Evolutionary conservation across 92 coral and sea anemone species (phyloP).

Genomic region (Plumapathes pennacea): DNA sequence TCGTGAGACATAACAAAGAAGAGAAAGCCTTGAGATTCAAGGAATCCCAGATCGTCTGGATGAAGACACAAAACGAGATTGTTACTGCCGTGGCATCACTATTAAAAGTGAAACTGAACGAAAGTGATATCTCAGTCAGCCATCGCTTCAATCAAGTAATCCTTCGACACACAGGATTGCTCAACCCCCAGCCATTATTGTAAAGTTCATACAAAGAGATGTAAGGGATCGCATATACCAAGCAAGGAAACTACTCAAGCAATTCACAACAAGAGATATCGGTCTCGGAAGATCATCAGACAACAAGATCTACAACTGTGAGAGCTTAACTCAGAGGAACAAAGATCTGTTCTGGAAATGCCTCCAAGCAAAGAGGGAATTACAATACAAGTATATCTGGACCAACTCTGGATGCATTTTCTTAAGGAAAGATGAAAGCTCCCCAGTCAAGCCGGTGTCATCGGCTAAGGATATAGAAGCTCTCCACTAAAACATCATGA

Average conservation of each 20-base stretch:
- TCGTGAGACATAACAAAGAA: too few relatives aligned
- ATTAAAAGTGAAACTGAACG: too few relatives aligned
- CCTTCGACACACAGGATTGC: slow-evolving; percentile 6
- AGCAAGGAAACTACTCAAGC: slow-evolving; percentile 32
- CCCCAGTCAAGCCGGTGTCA: slow-evolving; percentile 16
- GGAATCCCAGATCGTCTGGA: too few relatives aligned
- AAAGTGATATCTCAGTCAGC: slow-evolving; percentile 22
- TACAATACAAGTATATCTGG: slow-evolving; percentile 29
- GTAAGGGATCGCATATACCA: slow-evolving; percentile 24
- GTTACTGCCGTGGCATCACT: too few relatives aligned
- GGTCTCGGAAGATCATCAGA: slow-evolving; percentile 16
- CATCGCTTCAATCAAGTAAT: too few relatives aligned
- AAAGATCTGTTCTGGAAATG: slow-evolving; percentile 33
- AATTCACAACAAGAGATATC: slow-evolving; percentile 21
- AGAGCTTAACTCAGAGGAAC: slow-evolving; percentile 38
- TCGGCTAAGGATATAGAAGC: slow-evolving; percentile 13
- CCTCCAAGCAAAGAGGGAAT: slow-evolving; percentile 32
- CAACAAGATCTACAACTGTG: slow-evolving; percentile 27
- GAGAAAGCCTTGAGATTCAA: too few relatives aligned
- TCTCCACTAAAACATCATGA: too few relatives aligned
- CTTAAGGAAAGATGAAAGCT: slow-evolving; percentile 24
- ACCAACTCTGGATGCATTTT: slow-evolving; percentile 25
- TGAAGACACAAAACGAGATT: too few relatives aligned
- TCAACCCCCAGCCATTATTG: slow-evolving; percentile 34
- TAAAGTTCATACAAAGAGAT: slow-evolving; percentile 41